Percentiles rank a stretch among this genome's conserved stretches.
Evolutionary conservation across 1,140 invertebrate genomes (phyloP).

Genomic region (Lepidostoma basale): DNA sequence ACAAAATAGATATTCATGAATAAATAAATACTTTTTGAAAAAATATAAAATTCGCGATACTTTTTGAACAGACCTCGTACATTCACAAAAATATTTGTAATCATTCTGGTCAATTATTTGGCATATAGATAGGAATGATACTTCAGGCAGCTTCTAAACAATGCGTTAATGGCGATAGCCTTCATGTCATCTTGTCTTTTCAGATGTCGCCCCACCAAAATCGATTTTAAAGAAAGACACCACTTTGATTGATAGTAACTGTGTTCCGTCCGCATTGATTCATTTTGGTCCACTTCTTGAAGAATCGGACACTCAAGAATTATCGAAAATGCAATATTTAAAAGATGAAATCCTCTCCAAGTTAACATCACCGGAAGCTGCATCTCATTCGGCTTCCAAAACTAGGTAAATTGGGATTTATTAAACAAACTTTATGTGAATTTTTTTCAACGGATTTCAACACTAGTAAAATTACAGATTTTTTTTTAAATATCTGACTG

Average conservation of each 20-base stretch:
- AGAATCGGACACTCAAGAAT: neutral
- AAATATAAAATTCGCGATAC: too few relatives aligned
- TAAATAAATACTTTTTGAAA: too few relatives aligned
- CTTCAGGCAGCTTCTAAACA: too few relatives aligned
- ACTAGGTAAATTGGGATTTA: constrained; percentile 26
- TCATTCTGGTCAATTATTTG: too few relatives aligned
- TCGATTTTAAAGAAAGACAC: constrained; percentile 52
- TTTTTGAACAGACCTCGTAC: too few relatives aligned
- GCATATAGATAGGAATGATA: too few relatives aligned
- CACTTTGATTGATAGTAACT: constrained; percentile 56
- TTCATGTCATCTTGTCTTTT: constrained; percentile 25
- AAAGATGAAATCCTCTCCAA: constrained; percentile 37
- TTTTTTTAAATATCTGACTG: too few relatives aligned
- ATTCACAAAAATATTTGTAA: too few relatives aligned
- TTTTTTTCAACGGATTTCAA: neutral
- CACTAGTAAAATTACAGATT: too few relatives aligned
- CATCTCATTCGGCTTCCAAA: constrained; percentile 33
- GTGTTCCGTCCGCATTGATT: constrained; percentile 63
- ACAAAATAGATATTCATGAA: too few relatives aligned
- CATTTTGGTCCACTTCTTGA: constrained; percentile 50
- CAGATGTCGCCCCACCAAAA: constrained; percentile 68
- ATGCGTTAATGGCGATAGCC: too few relatives aligned
- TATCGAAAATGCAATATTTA: constrained; percentile 23
- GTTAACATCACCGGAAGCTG: constrained; percentile 34
- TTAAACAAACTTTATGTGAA: neutral